Conservation (phyloP, 2,797 vertebrate genomes). For the Schizopygopsis malacanthus region DNA sequence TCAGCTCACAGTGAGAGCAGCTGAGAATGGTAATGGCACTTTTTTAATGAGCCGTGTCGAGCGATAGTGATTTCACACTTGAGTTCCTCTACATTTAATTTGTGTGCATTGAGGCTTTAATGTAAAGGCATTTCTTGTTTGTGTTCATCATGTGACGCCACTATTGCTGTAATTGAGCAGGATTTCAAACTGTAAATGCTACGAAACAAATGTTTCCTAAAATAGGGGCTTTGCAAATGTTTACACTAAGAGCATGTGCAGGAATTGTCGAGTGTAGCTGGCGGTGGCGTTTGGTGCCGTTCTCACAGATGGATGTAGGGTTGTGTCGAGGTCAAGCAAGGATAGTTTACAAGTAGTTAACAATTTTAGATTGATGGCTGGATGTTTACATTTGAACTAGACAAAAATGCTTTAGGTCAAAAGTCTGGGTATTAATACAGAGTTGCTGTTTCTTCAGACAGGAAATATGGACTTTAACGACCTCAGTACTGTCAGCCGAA, state of each 20-base stretch:
- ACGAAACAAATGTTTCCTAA: conserved; percentile 14
- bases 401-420: conserved; percentile 4
- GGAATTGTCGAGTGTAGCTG: conserved; percentile 1
- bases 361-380: conserved; percentile 39
- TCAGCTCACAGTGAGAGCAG: background rate
- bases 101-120: background rate
- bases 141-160: background rate
- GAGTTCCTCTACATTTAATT: background rate
- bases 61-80: background rate
- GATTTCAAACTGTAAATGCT: conserved; percentile 2
- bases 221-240: conserved; percentile 51
- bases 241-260: conserved; percentile 26
- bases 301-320: conserved; percentile 35
- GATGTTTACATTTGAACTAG: conserved; percentile 25
- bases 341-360: conserved; percentile 36
- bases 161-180: background rate
- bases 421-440: conserved; percentile 5
- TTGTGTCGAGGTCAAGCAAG: conserved; percentile 27
- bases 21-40: background rate
- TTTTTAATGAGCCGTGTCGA: background rate
- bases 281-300: conserved; percentile 25
- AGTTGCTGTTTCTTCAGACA: conserved; percentile 12
- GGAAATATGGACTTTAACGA: conserved; percentile 32
- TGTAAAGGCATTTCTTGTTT: conserved; percentile 34
- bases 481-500: background rate